A percentile compares a stretch with the other conserved stretches of the same genome.
Conservation (phyloP, 1,140 invertebrate species). For the Lanistes nyassanus region DNA sequence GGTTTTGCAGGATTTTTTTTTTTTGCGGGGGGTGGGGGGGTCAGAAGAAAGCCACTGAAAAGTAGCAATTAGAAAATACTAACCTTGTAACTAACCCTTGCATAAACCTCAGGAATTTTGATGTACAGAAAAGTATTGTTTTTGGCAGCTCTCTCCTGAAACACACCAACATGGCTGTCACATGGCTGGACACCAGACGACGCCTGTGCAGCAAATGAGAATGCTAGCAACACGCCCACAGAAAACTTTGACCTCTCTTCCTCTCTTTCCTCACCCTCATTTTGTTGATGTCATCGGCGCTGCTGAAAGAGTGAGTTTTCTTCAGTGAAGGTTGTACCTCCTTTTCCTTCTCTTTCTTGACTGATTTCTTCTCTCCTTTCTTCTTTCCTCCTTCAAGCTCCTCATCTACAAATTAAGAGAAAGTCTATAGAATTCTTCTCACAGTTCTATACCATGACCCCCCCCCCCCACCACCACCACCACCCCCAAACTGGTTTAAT, state of each 20-base stretch:
- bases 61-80: no score
- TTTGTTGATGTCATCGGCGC: constrained; percentile 94
- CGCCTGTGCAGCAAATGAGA: neutral
- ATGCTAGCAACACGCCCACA: neutral
- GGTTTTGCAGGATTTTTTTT: no score
- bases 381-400: constrained; percentile 52
- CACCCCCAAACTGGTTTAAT: no score
- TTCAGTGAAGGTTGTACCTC: constrained; percentile 43
- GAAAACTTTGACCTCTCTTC: neutral
- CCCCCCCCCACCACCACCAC: no score
- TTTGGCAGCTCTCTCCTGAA: constrained; percentile 92
- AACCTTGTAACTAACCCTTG: constrained; percentile 91
- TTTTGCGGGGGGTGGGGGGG: no score
- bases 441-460: no score
- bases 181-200: neutral
- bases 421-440: no score
- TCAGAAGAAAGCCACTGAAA: no score
- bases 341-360: constrained; percentile 44
- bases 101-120: constrained; percentile 95
- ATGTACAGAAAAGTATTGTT: constrained; percentile 99
- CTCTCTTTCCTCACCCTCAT: constrained; percentile 82
- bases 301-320: constrained; percentile 43
- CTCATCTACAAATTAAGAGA: constrained; percentile 38
- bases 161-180: constrained; percentile 19
- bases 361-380: constrained; percentile 45